Evolutionary conservation across 2,888 invertebrate species (phyloP).

Genomic region (Gymnoscelis rufifasciata): DNA sequence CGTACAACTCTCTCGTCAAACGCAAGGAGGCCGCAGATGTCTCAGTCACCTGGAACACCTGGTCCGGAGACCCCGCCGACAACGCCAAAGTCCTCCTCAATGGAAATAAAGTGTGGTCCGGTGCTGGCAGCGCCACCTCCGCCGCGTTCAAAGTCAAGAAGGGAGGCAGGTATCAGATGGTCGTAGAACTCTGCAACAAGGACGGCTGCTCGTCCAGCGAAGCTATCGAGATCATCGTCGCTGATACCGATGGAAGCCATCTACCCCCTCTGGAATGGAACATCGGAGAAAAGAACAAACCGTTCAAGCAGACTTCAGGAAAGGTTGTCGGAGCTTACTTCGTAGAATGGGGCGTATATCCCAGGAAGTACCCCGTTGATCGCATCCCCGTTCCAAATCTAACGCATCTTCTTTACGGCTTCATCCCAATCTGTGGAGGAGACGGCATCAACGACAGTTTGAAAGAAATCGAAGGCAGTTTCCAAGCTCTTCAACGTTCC

Average conservation of each 20-base stretch:
- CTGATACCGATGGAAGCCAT: constrained; percentile 74
- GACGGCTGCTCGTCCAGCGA: constrained; percentile 68
- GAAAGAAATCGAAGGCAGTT: constrained; percentile 73
- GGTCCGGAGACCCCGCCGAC: constrained; percentile 67
- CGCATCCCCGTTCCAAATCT: constrained; percentile 65
- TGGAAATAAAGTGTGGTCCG: constrained; percentile 63
- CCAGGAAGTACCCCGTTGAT: constrained; percentile 70
- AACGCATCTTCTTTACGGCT: constrained; percentile 69
- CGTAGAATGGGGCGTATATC: constrained; percentile 74
- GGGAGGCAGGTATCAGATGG: constrained; percentile 68
- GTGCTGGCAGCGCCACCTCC: constrained; percentile 53
- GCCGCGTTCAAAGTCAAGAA: constrained; percentile 68
- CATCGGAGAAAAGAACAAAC: constrained; percentile 66
- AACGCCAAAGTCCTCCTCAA: constrained; percentile 56
- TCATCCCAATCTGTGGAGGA: constrained; percentile 72
- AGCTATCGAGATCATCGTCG: constrained; percentile 63
- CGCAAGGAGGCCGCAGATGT: constrained; percentile 62
- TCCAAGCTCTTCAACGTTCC: constrained; percentile 69
- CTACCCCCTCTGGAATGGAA: constrained; percentile 62
- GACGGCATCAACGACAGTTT: constrained; percentile 75
- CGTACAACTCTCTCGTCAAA: constrained; percentile 69
- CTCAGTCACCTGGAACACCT: constrained; percentile 70
- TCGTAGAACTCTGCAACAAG: constrained; percentile 63
- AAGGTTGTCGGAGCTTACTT: constrained; percentile 72
- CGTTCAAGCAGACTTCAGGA: constrained; percentile 70